Conservation (phyloP, 2,888 invertebrate genomes). For the Drepana falcataria region DNA sequence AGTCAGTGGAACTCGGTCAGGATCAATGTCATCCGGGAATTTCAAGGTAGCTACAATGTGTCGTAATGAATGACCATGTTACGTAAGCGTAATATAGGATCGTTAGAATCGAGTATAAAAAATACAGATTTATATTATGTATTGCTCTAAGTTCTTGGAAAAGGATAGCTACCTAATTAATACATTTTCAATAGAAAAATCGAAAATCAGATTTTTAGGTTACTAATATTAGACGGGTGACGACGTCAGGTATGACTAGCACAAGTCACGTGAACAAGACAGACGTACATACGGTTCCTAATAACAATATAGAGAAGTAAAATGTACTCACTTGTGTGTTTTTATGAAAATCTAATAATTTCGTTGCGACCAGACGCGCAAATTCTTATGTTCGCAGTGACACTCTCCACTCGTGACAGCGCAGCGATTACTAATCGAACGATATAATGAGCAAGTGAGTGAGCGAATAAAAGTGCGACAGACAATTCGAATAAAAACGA, state of each 20-base stretch:
- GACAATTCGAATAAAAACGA: not conserved
- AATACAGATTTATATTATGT: not conserved
- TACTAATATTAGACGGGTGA: not conserved
- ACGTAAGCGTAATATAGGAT: conserved; percentile 54
- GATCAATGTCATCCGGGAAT: conserved; percentile 69
- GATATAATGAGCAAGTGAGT: not conserved
- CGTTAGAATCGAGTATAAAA: not conserved
- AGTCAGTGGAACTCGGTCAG: conserved; percentile 46
- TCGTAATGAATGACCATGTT: conserved; percentile 55
- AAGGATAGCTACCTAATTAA: not conserved
- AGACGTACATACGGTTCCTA: too few relatives aligned
- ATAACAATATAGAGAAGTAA: not conserved
- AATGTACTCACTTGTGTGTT: conserved; percentile 19
- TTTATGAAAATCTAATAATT: conserved; percentile 8
- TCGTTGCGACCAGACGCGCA: conserved; percentile 6
- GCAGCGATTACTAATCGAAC: conserved; percentile 22
- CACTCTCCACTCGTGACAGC: conserved; percentile 19
- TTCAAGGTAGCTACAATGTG: conserved; percentile 49
- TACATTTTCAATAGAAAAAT: not conserved
- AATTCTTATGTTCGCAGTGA: conserved; percentile 14
- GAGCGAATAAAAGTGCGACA: not conserved
- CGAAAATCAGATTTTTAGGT: not conserved
- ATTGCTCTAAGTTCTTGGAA: not conserved
- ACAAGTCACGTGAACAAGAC: not conserved
- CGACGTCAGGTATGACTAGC: not conserved